These are phyloP conservation scores for Tyria jacobaeae DNA, from an alignment of 2,888 invertebrate genomes.

Conservation along the genomic window DNA sequence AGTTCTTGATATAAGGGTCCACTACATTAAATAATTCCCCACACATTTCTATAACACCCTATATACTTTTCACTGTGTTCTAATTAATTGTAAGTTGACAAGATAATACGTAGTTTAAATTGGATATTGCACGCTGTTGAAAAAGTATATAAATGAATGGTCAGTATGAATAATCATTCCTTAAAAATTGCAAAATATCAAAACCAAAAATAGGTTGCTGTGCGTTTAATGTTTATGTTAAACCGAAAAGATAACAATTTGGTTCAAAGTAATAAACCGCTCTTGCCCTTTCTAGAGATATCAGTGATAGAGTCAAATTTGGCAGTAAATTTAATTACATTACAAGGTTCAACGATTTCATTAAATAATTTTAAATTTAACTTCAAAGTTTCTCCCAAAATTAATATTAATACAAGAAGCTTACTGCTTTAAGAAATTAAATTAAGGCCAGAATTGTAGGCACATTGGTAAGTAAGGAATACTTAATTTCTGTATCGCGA, in stretches of 20 bases:
- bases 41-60: no score
- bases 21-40: no score
- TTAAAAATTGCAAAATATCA: no score
- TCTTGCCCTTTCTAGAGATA: background rate
- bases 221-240: background rate
- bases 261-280: background rate
- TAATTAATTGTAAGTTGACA: no score
- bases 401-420: conserved; percentile 30
- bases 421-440: conserved; percentile 31
- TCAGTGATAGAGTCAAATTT: background rate
- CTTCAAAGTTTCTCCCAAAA: conserved; percentile 30
- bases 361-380: conserved; percentile 33
- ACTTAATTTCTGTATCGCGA: conserved; percentile 7
- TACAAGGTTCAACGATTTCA: conserved; percentile 34
- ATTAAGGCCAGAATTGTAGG: conserved; percentile 30
- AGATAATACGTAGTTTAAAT: no score
- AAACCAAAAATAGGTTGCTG: background rate
- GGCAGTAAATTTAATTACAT: conserved; percentile 28
- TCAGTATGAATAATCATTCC: no score
- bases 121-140: no score
- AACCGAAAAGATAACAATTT: background rate
- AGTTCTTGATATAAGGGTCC: no score
- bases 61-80: no score
- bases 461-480: background rate
- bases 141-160: no score